These are phyloP conservation scores for Trialeurodes vaporariorum DNA, from an alignment of 1,140 invertebrate species.

Conservation along the genomic window DNA sequence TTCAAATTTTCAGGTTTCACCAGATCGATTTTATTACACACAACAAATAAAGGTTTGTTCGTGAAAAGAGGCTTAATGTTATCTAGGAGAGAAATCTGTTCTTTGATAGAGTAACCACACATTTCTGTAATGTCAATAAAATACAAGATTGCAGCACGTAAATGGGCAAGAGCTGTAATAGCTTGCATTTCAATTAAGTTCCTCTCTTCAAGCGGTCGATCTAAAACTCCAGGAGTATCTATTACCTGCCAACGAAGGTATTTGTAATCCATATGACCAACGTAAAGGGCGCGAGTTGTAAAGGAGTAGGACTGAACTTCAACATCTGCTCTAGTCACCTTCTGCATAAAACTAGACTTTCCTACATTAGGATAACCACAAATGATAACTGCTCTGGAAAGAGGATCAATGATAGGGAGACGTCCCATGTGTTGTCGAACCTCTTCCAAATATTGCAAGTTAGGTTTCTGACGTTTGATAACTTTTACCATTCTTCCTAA, in stretches of 20 bases:
- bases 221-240: conserved; percentile 96
- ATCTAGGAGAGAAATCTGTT: conserved; percentile 81
- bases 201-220: conserved; percentile 90
- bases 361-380: conserved; percentile 99
- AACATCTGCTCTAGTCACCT: conserved; percentile 96
- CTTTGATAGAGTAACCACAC: conserved; percentile 85
- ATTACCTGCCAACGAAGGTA: conserved; percentile 94
- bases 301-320: conserved; percentile 99
- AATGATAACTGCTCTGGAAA: conserved; percentile 91
- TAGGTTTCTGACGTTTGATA: conserved; percentile 87
- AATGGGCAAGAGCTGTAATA: conserved; percentile 93
- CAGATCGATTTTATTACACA: conserved; percentile 90
- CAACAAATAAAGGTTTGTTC: conserved; percentile 90
- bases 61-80: conserved; percentile 92
- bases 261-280: conserved; percentile 98
- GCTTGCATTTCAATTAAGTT: conserved; percentile 99
- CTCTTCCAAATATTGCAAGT: conserved; percentile 94
- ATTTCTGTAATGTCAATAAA: conserved; percentile 94
- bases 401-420: conserved; percentile 96
- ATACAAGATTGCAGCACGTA: conserved; percentile 87
- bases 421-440: conserved; percentile 98
- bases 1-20: conserved; percentile 64
- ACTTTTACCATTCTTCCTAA: conserved; percentile 97
- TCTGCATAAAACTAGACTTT: conserved; percentile 99
- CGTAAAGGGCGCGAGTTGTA: conserved; percentile 96